These are phyloP conservation scores for Pocillopora verrucosa DNA, from an alignment of 64 coral and sea anemone genomes.

Conservation along the genomic window DNA sequence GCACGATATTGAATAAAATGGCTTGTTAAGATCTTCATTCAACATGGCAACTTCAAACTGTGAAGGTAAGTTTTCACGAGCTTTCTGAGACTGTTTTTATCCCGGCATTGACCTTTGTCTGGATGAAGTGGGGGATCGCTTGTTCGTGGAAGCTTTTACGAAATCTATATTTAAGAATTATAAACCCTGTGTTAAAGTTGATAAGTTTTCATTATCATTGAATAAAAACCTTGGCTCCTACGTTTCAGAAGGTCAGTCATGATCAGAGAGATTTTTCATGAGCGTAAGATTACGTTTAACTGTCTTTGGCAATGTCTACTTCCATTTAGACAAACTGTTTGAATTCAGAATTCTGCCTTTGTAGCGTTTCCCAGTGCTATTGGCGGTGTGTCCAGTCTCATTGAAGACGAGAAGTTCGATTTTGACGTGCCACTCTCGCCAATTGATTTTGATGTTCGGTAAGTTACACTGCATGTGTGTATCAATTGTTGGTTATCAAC, in stretches of 20 bases:
- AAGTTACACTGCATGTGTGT: background rate
- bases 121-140: too few species aligned
- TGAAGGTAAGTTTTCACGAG: constrained; percentile 4
- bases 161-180: too few species aligned
- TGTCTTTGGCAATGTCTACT: too few species aligned
- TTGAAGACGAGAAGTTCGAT: constrained; percentile 90
- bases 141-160: too few species aligned
- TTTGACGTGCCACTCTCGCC: constrained; percentile 82
- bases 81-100: background rate
- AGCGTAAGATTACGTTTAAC: too few species aligned
- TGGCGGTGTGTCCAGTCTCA: constrained; percentile 1
- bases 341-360: background rate
- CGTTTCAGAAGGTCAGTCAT: too few species aligned
- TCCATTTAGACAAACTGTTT: background rate
- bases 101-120: background rate
- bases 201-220: too few species aligned
- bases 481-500: background rate
- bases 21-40: background rate
- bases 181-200: too few species aligned
- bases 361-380: constrained; percentile 1
- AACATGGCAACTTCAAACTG: background rate
- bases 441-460: constrained; percentile 59
- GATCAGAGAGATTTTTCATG: too few species aligned
- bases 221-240: too few species aligned
- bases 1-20: background rate